Base-by-base conservation (phyloP, 2,113 vertebrate species). In the Neogobius melanostomus region DNA sequence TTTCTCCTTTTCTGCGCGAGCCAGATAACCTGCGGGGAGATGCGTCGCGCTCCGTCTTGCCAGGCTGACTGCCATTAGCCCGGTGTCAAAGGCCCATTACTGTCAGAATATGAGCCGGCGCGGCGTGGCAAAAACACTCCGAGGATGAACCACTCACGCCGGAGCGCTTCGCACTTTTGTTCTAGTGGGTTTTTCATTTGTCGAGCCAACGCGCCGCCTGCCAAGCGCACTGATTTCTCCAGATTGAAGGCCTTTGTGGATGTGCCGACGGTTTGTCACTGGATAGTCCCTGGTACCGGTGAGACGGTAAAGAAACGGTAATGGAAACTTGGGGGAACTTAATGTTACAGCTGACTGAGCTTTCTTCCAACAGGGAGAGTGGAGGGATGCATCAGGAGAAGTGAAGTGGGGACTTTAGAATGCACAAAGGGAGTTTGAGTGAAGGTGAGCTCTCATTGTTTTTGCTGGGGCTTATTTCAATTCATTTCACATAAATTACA, bases 331-430 rank as follows among this genome's bases (percentile, higher is more conserved):
- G 61, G 46, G 72, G 75, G 75, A 87, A 88, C 77, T 80, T 83
- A 85, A 84, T 80, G 84, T 86, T 85, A 77, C 81, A 82, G 87
- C 69, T 82, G 87, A 84, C 59, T 69, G 82, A 87, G 75, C 70
- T 69, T 74, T 82, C 48, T 69, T 75, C 82, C 62, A 61, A 50
- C 36, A 69, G 15, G 50, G 72, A 73, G 79, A 72, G 75, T 61
- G 15, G 4, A 9, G 42, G 14, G 59, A 28, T 43, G 16, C 49
- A 44, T 28, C 17, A 21, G 46, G 47, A 46, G 2, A 15, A 17
- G 59, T 56, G 2, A 15, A 17, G 59, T 60, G 21, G 50, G 16
- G 1, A 5, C 1, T 14, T 52, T 17, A n/a, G 36, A 48, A 17
- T 46, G 48, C 21, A 61, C 59, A 44, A 16, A 44, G 59, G 14